Evolutionary conservation across 2,797 vertebrate genomes (phyloP).

Genomic region (Myotis vivesi): DNA sequence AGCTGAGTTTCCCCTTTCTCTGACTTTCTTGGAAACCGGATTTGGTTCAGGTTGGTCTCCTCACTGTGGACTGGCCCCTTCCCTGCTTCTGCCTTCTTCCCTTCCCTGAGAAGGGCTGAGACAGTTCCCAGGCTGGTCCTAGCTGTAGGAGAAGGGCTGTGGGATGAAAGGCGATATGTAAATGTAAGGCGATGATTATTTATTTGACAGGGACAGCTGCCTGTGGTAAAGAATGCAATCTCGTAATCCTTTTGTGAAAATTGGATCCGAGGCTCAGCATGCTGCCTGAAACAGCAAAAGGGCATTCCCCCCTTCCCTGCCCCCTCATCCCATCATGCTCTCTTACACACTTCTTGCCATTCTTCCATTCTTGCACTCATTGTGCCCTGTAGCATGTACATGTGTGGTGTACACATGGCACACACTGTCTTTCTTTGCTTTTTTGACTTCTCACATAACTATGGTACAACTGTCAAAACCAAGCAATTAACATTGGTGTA

Average conservation of each 20-base stretch:
- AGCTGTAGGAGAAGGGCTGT: not conserved
- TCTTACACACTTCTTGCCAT: not conserved
- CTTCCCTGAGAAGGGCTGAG: not conserved
- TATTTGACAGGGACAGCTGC: conserved; percentile 80
- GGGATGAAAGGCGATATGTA: conserved; percentile 70
- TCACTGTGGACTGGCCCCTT: not conserved
- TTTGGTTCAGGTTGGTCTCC: not conserved
- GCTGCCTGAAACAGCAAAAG: conserved; percentile 48
- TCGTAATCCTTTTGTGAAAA: conserved; percentile 77
- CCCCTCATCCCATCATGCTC: not conserved
- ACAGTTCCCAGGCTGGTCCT: conserved; percentile 48
- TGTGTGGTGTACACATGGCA: not conserved
- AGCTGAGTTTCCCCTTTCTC: not conserved
- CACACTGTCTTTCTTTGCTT: not conserved
- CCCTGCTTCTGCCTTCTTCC: not conserved
- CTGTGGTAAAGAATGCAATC: conserved; percentile 72
- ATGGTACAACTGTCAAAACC: not conserved
- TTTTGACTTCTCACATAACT: not conserved
- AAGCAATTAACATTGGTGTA: not conserved
- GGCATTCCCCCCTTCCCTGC: not conserved
- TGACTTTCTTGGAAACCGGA: not conserved
- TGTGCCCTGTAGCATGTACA: not conserved
- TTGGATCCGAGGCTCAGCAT: conserved; percentile 38
- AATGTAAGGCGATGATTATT: conserved; percentile 73
- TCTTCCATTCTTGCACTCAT: not conserved